Evolutionary conservation across 2,888 invertebrate genomes (phyloP).

Genomic region (Mellilla xanthometata): DNA sequence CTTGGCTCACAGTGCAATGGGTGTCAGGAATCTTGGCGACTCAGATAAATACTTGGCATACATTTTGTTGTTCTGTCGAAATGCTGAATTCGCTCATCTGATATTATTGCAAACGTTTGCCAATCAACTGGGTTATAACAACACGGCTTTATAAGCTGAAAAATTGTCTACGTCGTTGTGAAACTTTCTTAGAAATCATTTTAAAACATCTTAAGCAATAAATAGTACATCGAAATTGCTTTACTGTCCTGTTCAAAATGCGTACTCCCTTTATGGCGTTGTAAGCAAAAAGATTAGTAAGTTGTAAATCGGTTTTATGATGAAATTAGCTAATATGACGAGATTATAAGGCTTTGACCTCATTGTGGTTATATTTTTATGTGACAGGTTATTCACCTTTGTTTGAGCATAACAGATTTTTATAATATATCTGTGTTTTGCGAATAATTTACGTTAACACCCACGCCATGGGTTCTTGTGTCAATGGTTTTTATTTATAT

Average conservation of each 20-base stretch:
- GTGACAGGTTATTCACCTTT: conserved; percentile 7
- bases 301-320: neutral
- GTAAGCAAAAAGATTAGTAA: neutral
- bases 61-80: conserved; percentile 32
- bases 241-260: neutral
- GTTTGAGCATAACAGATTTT: no score
- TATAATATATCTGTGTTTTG: no score
- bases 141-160: conserved; percentile 39
- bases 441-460: no score
- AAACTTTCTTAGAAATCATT: conserved; percentile 14
- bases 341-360: conserved; percentile 4
- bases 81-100: conserved; percentile 28
- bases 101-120: conserved; percentile 38
- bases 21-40: no score
- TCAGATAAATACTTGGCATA: no score
- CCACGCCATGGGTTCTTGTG: no score
- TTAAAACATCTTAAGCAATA: conserved; percentile 3
- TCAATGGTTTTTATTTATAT: no score
- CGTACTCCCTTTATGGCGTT: neutral
- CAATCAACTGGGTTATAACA: conserved; percentile 55
- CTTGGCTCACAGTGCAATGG: no score
- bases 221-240: neutral
- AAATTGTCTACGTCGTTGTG: conserved; percentile 11
- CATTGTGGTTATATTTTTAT: conserved; percentile 9
- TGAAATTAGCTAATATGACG: neutral